Conservation (phyloP, 1,140 invertebrate species). For the Dendrolimus punctatus region DNA sequence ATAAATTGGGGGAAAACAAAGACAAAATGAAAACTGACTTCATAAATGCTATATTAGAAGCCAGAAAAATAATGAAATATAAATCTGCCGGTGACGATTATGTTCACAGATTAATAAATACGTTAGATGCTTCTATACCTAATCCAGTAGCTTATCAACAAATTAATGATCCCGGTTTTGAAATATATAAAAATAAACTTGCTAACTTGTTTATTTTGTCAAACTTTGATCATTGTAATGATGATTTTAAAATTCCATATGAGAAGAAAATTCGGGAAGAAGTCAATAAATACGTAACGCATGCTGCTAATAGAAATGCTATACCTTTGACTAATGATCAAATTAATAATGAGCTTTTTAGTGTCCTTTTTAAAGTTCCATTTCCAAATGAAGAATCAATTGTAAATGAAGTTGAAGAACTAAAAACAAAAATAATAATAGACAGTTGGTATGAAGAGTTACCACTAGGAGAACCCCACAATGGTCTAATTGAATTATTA, state of each 20-base stretch:
- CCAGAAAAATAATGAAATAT: constrained; percentile 18
- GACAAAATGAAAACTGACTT: constrained; percentile 1
- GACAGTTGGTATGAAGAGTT: constrained; percentile 34
- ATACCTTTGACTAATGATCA: constrained; percentile 24
- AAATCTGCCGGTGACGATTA: constrained; percentile 24
- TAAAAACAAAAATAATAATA: constrained; percentile 37
- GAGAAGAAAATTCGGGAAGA: constrained; percentile 24
- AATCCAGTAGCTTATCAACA: constrained; percentile 15
- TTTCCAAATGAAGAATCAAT: constrained; percentile 28
- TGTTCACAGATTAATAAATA: constrained; percentile 29
- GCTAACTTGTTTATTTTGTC: constrained; percentile 34
- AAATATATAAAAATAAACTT: constrained; percentile 36
- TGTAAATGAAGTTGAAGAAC: constrained; percentile 29
- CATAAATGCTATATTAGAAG: constrained; percentile 20
- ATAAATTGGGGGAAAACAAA: constrained; percentile 2
- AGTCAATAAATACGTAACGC: constrained; percentile 24
- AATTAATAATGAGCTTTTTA: constrained; percentile 32
- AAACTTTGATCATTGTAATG: constrained; percentile 32
- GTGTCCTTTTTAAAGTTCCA: constrained; percentile 25
- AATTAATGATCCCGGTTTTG: constrained; percentile 28
- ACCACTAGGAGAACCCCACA: constrained; percentile 17
- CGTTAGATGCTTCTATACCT: constrained; percentile 28
- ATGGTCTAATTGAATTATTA: constrained; percentile 17
- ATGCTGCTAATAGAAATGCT: constrained; percentile 23
- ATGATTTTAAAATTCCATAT: constrained; percentile 28